A percentile compares a stretch with the other conserved stretches of the same genome.
Evolutionary conservation across 2,797 vertebrate genomes (phyloP).

Genomic region (Acipenser oxyrinchus): DNA sequence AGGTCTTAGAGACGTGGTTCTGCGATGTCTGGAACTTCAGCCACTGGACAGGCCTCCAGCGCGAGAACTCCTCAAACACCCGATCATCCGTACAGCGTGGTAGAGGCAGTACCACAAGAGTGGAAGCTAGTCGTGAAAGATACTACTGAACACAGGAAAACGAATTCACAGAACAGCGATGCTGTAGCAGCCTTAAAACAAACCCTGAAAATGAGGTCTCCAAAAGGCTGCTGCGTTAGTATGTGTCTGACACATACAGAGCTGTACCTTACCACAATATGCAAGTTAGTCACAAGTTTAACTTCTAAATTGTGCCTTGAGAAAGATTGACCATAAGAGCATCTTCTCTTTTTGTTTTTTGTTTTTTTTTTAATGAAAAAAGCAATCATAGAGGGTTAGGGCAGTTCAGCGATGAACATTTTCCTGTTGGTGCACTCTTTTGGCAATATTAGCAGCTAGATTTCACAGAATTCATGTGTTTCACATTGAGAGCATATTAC

Average conservation of each 20-base stretch:
- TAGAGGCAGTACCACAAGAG: constrained; percentile 37
- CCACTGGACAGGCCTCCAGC: constrained; percentile 76
- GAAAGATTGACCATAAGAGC: constrained; percentile 19
- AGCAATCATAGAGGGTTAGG: constrained; percentile 46
- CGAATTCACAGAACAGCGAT: constrained; percentile 28
- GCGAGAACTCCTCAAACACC: constrained; percentile 78
- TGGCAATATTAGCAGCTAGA: constrained; percentile 51
- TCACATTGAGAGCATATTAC: constrained; percentile 10
- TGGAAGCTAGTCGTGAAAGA: constrained; percentile 1
- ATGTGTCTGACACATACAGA: constrained; percentile 58
- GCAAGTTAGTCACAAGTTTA: constrained; percentile 47
- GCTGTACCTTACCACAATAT: constrained; percentile 57
- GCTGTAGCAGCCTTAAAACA: neutral
- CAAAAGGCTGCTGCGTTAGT: constrained; percentile 42
- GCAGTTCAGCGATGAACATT: constrained; percentile 40
- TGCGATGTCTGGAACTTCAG: constrained; percentile 80
- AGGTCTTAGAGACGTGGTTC: constrained; percentile 74
- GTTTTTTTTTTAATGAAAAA: constrained; percentile 21
- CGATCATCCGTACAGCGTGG: constrained; percentile 75
- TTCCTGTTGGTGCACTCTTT: constrained; percentile 57
- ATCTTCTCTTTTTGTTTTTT: constrained; percentile 22
- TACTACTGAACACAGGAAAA: constrained; percentile 50
- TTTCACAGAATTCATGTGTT: neutral
- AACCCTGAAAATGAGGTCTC: constrained; percentile 29
- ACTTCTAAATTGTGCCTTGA: constrained; percentile 60